A percentile compares a stretch with the other conserved stretches of the same genome.
Evolutionary conservation across 1,140 invertebrate genomes (phyloP).

Genomic region (Drosophila willistoni): DNA sequence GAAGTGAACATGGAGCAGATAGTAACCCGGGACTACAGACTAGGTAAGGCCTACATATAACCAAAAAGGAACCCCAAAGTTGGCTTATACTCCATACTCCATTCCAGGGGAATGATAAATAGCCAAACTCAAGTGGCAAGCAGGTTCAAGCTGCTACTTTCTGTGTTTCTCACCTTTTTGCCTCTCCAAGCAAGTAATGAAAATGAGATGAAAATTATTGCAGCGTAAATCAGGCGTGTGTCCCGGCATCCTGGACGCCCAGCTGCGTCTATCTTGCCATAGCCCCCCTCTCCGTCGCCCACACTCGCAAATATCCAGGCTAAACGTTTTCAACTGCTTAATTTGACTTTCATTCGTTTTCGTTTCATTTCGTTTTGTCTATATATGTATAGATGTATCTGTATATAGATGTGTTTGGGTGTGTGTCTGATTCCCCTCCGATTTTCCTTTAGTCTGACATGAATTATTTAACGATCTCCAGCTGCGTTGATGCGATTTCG

Average conservation of each 20-base stretch:
- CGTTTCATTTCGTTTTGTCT: slow-evolving; percentile 56
- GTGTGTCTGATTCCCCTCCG: slow-evolving; percentile 23
- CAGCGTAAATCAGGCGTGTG: slow-evolving; percentile 72
- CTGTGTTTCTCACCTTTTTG: slow-evolving; percentile 57
- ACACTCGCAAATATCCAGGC: slow-evolving; percentile 24
- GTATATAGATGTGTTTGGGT: not conserved
- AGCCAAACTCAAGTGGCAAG: slow-evolving; percentile 58
- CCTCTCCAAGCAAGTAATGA: slow-evolving; percentile 56
- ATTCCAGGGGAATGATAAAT: slow-evolving; percentile 66
- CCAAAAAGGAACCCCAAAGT: slow-evolving; percentile 14
- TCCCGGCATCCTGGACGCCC: slow-evolving; percentile 39
- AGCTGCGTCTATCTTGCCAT: slow-evolving; percentile 50
- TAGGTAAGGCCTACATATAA: slow-evolving; percentile 26
- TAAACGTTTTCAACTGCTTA: slow-evolving; percentile 78
- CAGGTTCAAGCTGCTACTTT: slow-evolving; percentile 37
- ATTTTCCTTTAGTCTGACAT: slow-evolving; percentile 59
- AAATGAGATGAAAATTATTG: slow-evolving; percentile 81
- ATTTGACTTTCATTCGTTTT: slow-evolving; percentile 73
- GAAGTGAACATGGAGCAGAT: not conserved
- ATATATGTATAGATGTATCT: not conserved
- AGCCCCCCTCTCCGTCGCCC: not conserved
- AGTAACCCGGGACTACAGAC: slow-evolving; percentile 38
- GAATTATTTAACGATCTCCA: slow-evolving; percentile 80
- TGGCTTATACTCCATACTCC: not conserved
- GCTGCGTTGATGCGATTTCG: slow-evolving; percentile 77